These are phyloP conservation scores for Diadema setosum DNA, from an alignment of 35 echinoderm and acorn worm species.

Conservation along the genomic window DNA sequence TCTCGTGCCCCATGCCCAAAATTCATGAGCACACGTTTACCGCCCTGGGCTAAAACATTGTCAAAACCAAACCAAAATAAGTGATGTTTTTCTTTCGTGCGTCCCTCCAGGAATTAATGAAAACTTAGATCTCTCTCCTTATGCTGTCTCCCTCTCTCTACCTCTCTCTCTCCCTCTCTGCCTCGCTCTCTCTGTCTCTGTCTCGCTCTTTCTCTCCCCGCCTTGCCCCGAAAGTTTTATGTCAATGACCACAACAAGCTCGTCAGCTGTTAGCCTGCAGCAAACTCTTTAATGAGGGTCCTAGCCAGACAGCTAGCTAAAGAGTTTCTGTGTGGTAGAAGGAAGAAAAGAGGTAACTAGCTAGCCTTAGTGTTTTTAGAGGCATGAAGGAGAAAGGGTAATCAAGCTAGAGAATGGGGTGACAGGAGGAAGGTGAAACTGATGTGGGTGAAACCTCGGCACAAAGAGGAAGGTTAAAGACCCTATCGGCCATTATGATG, in stretches of 20 bases:
- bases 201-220: too few relatives aligned
- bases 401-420: background rate
- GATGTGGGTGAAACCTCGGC: background rate
- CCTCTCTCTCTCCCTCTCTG: too few relatives aligned
- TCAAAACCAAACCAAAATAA: background rate
- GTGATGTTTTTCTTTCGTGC: background rate
- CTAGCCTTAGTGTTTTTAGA: background rate
- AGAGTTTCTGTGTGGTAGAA: background rate
- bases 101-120: background rate
- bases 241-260: background rate
- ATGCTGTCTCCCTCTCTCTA: too few relatives aligned
- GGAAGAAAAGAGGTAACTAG: too few relatives aligned
- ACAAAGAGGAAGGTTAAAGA: too few relatives aligned
- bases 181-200: too few relatives aligned
- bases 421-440: background rate
- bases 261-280: background rate
- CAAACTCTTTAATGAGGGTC: background rate
- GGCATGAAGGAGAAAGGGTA: background rate
- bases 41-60: background rate
- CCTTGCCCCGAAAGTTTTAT: too few relatives aligned
- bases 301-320: background rate
- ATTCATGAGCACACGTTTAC: background rate
- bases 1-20: background rate
- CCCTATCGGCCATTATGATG: too few relatives aligned
- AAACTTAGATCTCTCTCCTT: background rate